Evolutionary conservation across 92 coral and sea anemone genomes (phyloP).

Genomic region (Blastomussa wellsi): DNA sequence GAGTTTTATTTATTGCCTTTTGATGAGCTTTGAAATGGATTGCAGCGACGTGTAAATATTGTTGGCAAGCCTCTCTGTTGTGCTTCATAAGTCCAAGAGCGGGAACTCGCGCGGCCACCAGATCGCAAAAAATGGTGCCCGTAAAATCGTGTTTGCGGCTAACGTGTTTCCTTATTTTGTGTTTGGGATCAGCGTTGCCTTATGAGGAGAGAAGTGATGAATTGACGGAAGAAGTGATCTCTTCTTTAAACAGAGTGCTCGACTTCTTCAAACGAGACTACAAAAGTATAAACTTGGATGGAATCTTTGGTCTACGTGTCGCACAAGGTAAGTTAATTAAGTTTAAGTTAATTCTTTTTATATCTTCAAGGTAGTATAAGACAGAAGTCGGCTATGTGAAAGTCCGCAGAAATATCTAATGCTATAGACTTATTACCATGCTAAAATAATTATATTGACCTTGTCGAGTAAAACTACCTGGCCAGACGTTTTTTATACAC

Average conservation of each 20-base stretch:
- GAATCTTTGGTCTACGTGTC: slow-evolving; percentile 83
- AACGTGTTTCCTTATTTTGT: neutral
- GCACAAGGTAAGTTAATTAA: slow-evolving; percentile 67
- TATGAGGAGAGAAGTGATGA: slow-evolving; percentile 9
- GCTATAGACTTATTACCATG: too few relatives aligned
- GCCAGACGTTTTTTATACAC: neutral
- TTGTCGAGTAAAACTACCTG: too few relatives aligned
- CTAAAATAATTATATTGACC: too few relatives aligned
- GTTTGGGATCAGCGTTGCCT: neutral
- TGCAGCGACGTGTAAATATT: slow-evolving; percentile 1
- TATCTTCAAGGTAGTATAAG: too few relatives aligned
- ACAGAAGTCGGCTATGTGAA: neutral
- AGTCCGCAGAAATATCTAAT: neutral
- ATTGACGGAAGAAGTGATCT: slow-evolving; percentile 34
- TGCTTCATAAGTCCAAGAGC: neutral
- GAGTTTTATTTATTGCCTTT: neutral
- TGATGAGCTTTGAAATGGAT: neutral
- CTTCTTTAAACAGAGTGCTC: slow-evolving; percentile 58
- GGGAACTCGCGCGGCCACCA: neutral
- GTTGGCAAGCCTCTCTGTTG: neutral
- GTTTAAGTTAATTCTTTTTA: neutral
- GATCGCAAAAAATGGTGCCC: neutral
- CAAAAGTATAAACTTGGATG: slow-evolving; percentile 74
- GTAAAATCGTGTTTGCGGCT: neutral
- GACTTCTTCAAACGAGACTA: slow-evolving; percentile 58